Base-by-base conservation (phyloP, 1,140 invertebrate species). In the Teleopsis dalmanni region DNA sequence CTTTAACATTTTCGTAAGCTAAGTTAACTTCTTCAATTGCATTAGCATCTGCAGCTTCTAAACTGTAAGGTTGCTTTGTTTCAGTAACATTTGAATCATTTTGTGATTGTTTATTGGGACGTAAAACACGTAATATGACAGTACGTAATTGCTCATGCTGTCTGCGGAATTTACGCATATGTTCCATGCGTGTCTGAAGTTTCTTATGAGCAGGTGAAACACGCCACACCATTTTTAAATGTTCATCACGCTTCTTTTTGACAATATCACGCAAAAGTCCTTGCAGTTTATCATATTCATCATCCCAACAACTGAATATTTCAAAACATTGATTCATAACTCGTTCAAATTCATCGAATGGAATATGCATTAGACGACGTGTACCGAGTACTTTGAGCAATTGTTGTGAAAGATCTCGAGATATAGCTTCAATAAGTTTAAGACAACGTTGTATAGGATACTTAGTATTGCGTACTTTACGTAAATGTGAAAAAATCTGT, bases 1-100 rank as follows among this genome's bases (percentile, higher is more conserved):
- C 95, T 70, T 98, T 98, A 0, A 99, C 91, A 73, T 96, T 95
- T 68, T 98, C 95, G 72, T 99, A 99, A 0, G 96, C 96, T 48
- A 95, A 73, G 72, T 95, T 95, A 0, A 98, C 94, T 62, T 79
- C 85, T 57, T 89, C 87, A 57, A 91, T 91, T 11, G 93, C 91
- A 73, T 92, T 95, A 11, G 90, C 88, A 75, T 97, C 93, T 21
- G 91, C 88, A 2, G 88, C 86, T 66, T 94, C 89, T 58, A 94
- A 74, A 47, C 67, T 70, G 22, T 65, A 66, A 0, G 67, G 67
- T 43, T 70, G 66, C 54, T 71, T 70, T 14, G 57, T 59, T 53
- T 81, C 78, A 6, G 52, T 57, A 10, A 46, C 42, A 16, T 18
- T 57, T 16, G 42, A 51, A 29, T 63, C 60, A 23, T 47, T 54